These are phyloP conservation scores for Motacilla tschutschensis DNA, from an alignment of 2,113 vertebrate genomes.

Conservation along the genomic window DNA sequence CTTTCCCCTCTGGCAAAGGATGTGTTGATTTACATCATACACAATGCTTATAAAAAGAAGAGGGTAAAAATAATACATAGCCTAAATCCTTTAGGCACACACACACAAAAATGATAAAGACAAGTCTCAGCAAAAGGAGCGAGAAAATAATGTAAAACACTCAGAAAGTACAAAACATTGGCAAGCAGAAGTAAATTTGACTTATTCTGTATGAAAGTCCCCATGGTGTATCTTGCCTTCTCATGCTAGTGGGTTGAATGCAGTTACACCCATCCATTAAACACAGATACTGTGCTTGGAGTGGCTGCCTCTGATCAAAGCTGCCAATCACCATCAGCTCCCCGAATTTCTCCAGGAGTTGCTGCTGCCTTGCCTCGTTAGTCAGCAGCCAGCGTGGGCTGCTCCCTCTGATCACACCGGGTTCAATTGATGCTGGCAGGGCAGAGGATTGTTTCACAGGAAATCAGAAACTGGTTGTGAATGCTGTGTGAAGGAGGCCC, in stretches of 20 bases:
- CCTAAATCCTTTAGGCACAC: neutral
- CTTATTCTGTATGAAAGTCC: neutral
- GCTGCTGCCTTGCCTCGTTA: neutral
- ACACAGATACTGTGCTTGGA: accelerated
- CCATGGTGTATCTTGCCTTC: neutral
- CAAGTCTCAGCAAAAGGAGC: neutral
- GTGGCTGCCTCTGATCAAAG: neutral
- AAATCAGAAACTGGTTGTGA: neutral
- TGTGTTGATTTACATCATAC: neutral
- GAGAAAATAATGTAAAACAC: neutral
- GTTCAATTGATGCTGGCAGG: neutral
- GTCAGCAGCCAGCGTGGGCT: neutral
- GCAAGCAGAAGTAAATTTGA: neutral
- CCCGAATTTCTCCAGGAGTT: neutral
- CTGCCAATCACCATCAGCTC: neutral
- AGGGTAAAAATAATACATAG: neutral
- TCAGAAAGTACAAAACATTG: neutral
- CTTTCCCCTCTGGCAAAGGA: neutral
- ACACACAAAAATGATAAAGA: neutral
- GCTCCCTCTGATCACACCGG: neutral
- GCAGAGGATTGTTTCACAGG: neutral
- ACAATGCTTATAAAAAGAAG: neutral
- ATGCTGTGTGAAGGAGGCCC: neutral
- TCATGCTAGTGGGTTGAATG: neutral
- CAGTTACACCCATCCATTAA: neutral